Evolutionary conservation across 1,140 invertebrate species (phyloP), one percentile per base, ranked within the genome.

Genomic region (Papilio helenus): DNA sequence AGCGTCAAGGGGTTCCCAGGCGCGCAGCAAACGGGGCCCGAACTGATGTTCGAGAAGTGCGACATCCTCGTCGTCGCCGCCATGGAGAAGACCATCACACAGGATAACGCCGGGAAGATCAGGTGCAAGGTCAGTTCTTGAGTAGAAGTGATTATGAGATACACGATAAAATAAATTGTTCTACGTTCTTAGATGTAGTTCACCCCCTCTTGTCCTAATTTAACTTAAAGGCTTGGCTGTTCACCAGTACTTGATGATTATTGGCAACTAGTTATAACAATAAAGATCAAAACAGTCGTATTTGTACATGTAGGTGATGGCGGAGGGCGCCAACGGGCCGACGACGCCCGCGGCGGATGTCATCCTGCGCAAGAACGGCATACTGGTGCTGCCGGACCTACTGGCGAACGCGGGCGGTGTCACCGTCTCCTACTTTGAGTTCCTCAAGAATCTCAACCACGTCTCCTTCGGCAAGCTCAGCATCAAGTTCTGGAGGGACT

Each of bases 21-120:
- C 51, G 97, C 97, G 1, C 95, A 96, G 83, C 96, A 96, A 79
- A 86, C 89, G 2, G 95, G 95, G 44, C 90, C 92, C 1, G 96
- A 96, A 55, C 90, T 95, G 44, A 88, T 98, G 82, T 97, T 89
- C 80, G 97, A 98, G 87, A 95, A 97, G 58, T 98, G 97, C 90
- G 98, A 99, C 88, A 98, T 99, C 78, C 93, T 99, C 1, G 96
- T 99, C 16, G 97, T 98, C 10, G 97, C 98, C 82, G 98, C 98
- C 18, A 96, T 96, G 77, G 98, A 99, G 88, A 98, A 98, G 92
- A 96, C 97, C 34, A 96, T 99, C 61, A 97, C 95, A 5, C 96
- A 95, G 80, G 96, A 96, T 0, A 98, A 98, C 92, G 98, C 98
- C 14, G 91, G 95, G 65, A 96, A 96, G 80, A 93, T 99, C 10